Evolutionary conservation across 2,888 invertebrate species (phyloP).

Genomic region (Antitype chi): DNA sequence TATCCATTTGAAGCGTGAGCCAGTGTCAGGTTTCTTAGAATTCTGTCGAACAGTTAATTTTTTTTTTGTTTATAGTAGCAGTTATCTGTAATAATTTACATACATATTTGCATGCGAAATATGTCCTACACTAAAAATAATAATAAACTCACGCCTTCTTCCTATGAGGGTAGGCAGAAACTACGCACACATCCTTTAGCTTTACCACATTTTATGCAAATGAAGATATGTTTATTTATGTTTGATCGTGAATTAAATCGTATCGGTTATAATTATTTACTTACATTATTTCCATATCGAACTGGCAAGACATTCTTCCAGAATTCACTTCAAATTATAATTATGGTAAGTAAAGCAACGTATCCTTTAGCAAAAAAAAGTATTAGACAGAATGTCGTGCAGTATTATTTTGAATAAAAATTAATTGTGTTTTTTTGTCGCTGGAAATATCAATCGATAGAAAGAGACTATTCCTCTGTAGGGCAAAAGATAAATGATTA

Average conservation of each 20-base stretch:
- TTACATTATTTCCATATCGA: background rate
- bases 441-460: background rate
- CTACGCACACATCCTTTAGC: too few relatives aligned
- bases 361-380: background rate
- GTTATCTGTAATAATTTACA: too few relatives aligned
- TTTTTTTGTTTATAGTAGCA: too few relatives aligned
- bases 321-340: background rate
- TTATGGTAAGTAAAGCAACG: background rate
- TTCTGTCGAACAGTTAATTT: background rate
- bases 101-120: too few relatives aligned
- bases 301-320: background rate
- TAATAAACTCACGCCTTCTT: too few relatives aligned
- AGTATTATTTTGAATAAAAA: background rate
- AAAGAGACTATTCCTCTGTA: background rate
- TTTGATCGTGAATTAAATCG: too few relatives aligned
- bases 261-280: too few relatives aligned
- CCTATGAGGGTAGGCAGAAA: too few relatives aligned
- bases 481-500: background rate
- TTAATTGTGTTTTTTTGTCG: background rate
- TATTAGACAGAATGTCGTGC: too few relatives aligned
- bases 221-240: too few relatives aligned
- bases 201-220: too few relatives aligned
- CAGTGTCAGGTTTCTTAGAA: slow-evolving; percentile 9
- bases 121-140: too few relatives aligned
- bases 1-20: slow-evolving; percentile 23